phyloP scores from a whole-genome alignment of 2,888 invertebrate species.

The Agrochola lychnidis region DNA sequence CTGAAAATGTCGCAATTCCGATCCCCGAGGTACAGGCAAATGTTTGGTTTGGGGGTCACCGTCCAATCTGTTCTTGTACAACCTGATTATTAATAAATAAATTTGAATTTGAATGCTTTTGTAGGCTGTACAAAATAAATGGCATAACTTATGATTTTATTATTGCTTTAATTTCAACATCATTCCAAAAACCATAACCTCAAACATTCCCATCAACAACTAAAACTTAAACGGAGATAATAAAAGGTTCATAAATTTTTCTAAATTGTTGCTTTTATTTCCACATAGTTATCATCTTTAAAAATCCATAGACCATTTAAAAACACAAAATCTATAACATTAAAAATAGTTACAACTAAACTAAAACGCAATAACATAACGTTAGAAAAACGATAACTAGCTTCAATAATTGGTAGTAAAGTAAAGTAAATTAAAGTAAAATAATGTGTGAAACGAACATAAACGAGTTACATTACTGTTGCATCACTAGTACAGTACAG shows the following conservation, averaged over 20 bases:
- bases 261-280: background rate
- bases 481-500: constrained; percentile 56
- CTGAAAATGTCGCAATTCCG: no score
- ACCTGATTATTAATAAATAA: no score
- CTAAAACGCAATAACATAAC: constrained; percentile 22
- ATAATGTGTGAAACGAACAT: constrained; percentile 65
- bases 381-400: constrained; percentile 42
- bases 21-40: no score
- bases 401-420: constrained; percentile 53
- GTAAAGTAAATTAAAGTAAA: constrained; percentile 45
- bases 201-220: background rate
- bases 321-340: background rate
- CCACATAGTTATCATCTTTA: constrained; percentile 3
- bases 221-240: background rate
- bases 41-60: no score
- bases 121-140: background rate
- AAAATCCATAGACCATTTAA: constrained; percentile 10
- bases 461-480: constrained; percentile 62
- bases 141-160: background rate
- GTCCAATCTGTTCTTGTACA: no score
- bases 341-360: constrained; percentile 6
- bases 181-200: background rate
- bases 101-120: background rate
- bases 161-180: background rate
- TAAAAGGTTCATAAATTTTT: constrained; percentile 3